phyloP scores from a whole-genome alignment of 1,140 invertebrate genomes.

The Drosophila insularis region DNA sequence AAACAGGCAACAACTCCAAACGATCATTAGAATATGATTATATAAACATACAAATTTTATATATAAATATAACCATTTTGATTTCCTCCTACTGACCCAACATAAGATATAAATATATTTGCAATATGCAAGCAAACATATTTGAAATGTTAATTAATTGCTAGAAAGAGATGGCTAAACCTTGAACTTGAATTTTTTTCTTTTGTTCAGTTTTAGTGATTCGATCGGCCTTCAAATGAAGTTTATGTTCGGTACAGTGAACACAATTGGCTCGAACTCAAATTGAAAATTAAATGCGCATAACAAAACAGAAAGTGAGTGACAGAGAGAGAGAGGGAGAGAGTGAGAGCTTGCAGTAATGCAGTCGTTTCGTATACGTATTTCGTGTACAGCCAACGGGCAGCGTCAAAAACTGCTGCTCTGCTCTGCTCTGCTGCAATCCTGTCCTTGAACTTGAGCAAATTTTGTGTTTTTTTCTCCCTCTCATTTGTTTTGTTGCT shows the following conservation, averaged over 20 bases:
- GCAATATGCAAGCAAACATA: neutral
- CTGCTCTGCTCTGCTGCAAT: conserved; percentile 43
- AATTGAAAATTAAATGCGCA: conserved; percentile 51
- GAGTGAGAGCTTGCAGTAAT: conserved; percentile 49
- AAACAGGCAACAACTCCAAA: neutral
- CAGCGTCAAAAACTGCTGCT: conserved; percentile 56
- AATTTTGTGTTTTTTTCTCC: conserved; percentile 33
- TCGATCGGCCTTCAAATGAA: conserved; percentile 55
- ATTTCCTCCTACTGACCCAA: conserved; percentile 50
- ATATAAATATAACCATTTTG: conserved; percentile 11
- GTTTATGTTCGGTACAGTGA: conserved; percentile 50
- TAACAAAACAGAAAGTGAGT: conserved; percentile 40
- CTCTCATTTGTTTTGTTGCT: conserved; percentile 15
- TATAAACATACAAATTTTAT: conserved; percentile 5
- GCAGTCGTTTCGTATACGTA: conserved; percentile 21
- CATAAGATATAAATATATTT: conserved; percentile 39
- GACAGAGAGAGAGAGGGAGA: conserved; percentile 3
- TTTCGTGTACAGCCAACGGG: conserved; percentile 52
- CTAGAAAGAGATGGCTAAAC: conserved; percentile 36
- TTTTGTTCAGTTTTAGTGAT: neutral
- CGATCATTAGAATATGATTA: conserved; percentile 8
- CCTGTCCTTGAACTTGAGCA: conserved; percentile 73
- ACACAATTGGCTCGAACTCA: conserved; percentile 23
- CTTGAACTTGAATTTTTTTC: conserved; percentile 65
- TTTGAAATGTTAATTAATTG: conserved; percentile 49